phyloP scores from a whole-genome alignment of 2,888 invertebrate species.

The Eristalis arbustorum region DNA sequence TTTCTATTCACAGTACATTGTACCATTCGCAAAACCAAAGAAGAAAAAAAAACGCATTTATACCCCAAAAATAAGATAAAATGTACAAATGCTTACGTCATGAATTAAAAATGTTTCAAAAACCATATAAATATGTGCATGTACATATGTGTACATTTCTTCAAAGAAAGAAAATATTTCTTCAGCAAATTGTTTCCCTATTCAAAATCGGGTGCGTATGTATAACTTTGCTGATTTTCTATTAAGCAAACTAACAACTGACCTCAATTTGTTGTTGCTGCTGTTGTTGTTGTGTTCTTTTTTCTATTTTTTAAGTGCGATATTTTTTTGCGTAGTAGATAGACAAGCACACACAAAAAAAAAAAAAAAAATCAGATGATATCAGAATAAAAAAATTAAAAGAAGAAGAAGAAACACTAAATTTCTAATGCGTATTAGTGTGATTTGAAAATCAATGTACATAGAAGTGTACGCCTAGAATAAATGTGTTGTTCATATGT shows the following conservation, averaged over 20 bases:
- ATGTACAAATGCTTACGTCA: conserved; percentile 54
- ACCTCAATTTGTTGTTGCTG: conserved; percentile 53
- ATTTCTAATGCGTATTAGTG: conserved; percentile 70
- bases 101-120: conserved; percentile 50
- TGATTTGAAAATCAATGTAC: conserved; percentile 69
- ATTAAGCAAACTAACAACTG: conserved; percentile 68
- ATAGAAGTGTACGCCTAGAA: conserved; percentile 62
- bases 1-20: conserved; percentile 16
- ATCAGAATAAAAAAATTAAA: conserved; percentile 59
- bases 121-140: not conserved
- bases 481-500: conserved; percentile 60
- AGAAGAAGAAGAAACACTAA: conserved; percentile 50
- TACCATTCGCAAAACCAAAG: not conserved
- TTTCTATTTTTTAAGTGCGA: conserved; percentile 26
- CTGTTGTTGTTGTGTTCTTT: not conserved
- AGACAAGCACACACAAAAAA: conserved; percentile 57
- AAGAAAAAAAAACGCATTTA: not conserved
- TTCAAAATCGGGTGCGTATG: conserved; percentile 61
- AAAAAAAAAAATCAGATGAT: conserved; percentile 69
- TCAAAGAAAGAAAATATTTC: conserved; percentile 28
- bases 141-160: not conserved
- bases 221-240: conserved; percentile 62
- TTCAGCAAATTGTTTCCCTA: conserved; percentile 51
- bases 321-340: conserved; percentile 57
- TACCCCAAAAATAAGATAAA: conserved; percentile 9